phyloP scores from a whole-genome alignment of 1,140 invertebrate species.

The Yoshiicerus persimilis region DNA sequence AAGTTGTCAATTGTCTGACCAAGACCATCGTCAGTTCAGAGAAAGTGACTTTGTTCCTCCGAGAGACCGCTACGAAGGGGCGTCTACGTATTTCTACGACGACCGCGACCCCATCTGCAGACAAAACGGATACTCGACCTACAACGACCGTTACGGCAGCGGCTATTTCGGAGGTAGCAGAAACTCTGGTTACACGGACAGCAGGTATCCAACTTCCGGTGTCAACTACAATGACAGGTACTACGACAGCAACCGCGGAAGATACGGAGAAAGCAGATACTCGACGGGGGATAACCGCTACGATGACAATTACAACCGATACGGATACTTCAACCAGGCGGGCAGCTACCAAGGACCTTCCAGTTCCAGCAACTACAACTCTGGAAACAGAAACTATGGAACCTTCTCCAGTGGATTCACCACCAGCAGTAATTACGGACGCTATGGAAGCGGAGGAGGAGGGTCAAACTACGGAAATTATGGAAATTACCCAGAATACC shows the following conservation, averaged over 20 bases:
- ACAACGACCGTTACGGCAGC: not conserved
- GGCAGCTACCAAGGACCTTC: not conserved
- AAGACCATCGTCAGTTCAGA: constrained; percentile 21
- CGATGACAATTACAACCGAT: constrained; percentile 29
- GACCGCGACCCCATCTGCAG: constrained; percentile 35
- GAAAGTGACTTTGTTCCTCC: constrained; percentile 34
- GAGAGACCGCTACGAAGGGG: constrained; percentile 43
- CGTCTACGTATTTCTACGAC: constrained; percentile 34
- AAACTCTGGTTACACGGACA: not conserved
- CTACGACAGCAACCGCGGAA: not conserved
- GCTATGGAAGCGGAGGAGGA: not conserved
- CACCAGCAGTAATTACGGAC: not conserved
- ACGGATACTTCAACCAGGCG: constrained; percentile 12
- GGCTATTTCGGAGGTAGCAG: not conserved
- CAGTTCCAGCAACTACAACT: not conserved
- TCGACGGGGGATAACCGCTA: not conserved
- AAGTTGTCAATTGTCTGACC: constrained; percentile 43
- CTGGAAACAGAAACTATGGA: not conserved
- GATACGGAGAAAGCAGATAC: not conserved
- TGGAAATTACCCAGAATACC: not conserved
- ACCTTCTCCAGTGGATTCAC: not conserved
- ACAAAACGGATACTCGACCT: not conserved
- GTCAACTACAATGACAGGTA: not conserved
- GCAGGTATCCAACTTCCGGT: not conserved
- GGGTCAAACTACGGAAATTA: not conserved